Base-by-base conservation (phyloP, 2,888 invertebrate genomes). In the Pimpla rufipes region DNA sequence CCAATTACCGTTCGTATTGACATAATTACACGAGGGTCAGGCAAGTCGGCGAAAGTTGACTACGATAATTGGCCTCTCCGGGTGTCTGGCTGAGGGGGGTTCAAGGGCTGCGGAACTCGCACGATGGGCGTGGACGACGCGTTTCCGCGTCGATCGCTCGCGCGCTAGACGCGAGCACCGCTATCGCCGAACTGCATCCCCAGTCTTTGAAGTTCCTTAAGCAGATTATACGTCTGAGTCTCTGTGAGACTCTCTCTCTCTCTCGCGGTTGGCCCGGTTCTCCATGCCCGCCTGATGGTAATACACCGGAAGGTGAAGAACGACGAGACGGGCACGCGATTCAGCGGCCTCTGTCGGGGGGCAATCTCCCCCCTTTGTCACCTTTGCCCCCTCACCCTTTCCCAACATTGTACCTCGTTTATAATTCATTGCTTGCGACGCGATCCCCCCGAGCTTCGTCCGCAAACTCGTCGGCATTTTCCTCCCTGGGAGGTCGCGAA, bases 161-260 rank as follows among this genome's bases (percentile, higher is more conserved):
- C 3, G 11, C 55, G 23, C 23, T 11, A 4, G 23, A 66, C 18
- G 21, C 66, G 13, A 66, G 21, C 21, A 42, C n/a, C 42, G 21
- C 66, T 23, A 66, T 45, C 21, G 66, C n/a, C 42, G 42, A 73
- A 67, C 68, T 70, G 62, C 57, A 57, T 57, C 66, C 4, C 29
- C 3, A 52, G 23, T 66, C 76, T 81, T 70, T 67, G 37, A 66
- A 70, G 66, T 71, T 70, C 57, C 29, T 57, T 29, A 81, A 71
- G 81, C 55, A 16, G 70, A 76, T 80, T 68, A 68, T 29, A 80
- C 47, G 59, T 59, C 59, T 74, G 68, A 80, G 62, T 59, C 50
- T 67, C 59, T 62, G 42, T n/a, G 5, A 29, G 52, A 7, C 16
- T 62, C n/a, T n/a, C n/a, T n/a, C n/a, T n/a, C n/a, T n/a, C n/a